Conservation (phyloP, 2,888 invertebrate species). For the Lochmaea crataegi region DNA sequence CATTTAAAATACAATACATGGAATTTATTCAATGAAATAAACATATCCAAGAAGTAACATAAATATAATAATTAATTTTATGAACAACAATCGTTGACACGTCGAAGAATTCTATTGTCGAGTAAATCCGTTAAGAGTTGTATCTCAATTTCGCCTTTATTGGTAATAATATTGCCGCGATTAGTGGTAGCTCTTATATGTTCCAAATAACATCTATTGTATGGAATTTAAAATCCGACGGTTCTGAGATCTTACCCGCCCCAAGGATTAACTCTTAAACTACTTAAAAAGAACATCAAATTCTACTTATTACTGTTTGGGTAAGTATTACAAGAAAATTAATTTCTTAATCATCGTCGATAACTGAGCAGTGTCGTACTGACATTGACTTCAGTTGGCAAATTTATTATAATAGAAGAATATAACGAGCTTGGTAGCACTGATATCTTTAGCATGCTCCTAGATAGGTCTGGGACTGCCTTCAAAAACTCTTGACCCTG, state of each 20-base stretch:
- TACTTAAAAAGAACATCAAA: conserved; percentile 32
- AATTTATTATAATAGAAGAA: background rate
- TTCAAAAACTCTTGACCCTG: too few relatives aligned
- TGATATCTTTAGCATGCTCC: too few relatives aligned
- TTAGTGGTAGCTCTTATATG: background rate
- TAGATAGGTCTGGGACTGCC: too few relatives aligned
- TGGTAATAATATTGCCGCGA: conserved; percentile 1
- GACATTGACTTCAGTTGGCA: background rate
- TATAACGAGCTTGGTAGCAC: background rate
- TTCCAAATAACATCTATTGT: conserved; percentile 9
- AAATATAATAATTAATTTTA: background rate
- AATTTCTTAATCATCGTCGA: conserved; percentile 21
- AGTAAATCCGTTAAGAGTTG: background rate
- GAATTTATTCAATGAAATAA: background rate
- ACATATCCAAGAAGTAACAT: background rate
- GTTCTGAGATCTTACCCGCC: conserved; percentile 6
- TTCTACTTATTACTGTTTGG: conserved; percentile 24
- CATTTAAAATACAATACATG: background rate
- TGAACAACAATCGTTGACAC: background rate
- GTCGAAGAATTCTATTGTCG: background rate
- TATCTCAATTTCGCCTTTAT: background rate
- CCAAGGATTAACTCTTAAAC: conserved; percentile 8
- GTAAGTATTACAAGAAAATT: conserved; percentile 17
- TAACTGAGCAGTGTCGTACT: conserved; percentile 1
- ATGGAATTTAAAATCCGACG: conserved; percentile 5